These are phyloP conservation scores for Aspidapion aeneum DNA, from an alignment of 2,888 invertebrate genomes.

Conservation along the genomic window DNA sequence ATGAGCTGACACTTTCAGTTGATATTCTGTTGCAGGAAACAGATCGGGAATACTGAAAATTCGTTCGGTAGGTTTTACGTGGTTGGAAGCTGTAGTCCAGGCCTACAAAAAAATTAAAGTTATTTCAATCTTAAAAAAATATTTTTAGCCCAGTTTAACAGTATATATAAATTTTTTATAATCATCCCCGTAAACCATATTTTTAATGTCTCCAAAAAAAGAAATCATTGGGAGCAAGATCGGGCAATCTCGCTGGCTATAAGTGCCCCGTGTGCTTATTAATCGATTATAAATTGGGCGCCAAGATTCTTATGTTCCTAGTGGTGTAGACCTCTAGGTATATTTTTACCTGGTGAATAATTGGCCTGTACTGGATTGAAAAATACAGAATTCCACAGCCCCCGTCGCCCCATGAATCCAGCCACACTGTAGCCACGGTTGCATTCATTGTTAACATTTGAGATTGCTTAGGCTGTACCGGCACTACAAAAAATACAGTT, in stretches of 20 bases:
- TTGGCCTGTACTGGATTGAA: conserved; percentile 73
- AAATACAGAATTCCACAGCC: conserved; percentile 86
- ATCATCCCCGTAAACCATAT: too few relatives aligned
- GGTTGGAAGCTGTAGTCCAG: conserved; percentile 79
- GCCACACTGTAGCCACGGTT: conserved; percentile 81
- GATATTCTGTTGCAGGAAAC: conserved; percentile 71
- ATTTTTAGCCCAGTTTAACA: too few relatives aligned
- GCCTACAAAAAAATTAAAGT: conserved; percentile 54
- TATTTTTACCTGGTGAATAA: conserved; percentile 30
- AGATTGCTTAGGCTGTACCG: conserved; percentile 74
- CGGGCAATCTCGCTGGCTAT: too few relatives aligned
- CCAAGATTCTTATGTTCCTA: too few relatives aligned
- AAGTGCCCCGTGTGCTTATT: too few relatives aligned
- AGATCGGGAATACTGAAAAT: conserved; percentile 78
- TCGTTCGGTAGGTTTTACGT: conserved; percentile 76
- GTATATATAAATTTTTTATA: too few relatives aligned
- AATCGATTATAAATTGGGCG: too few relatives aligned
- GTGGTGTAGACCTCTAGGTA: too few relatives aligned
- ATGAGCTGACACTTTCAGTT: conserved; percentile 72
- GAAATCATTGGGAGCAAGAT: too few relatives aligned
- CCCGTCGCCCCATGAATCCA: conserved; percentile 86
- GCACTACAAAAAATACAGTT: conserved; percentile 55
- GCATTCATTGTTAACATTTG: conserved; percentile 82
- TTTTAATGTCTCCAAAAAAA: too few relatives aligned
- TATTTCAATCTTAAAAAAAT: too few relatives aligned